Conservation (phyloP, 2,797 vertebrate species). For the Falco berigora region DNA sequence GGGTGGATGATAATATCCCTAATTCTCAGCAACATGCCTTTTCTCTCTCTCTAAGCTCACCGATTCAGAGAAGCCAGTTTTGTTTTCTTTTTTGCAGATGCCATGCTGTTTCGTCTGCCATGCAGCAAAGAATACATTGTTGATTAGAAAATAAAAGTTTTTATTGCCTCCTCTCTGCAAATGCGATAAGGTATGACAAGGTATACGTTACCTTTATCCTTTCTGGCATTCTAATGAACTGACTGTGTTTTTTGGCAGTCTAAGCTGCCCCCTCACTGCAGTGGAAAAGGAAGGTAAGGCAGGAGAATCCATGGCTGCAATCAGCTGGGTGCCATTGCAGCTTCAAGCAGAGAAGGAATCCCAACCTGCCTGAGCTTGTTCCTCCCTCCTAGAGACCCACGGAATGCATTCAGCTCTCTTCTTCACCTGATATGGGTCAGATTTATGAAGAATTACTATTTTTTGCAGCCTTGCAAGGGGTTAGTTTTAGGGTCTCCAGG, state of each 20-base stretch:
- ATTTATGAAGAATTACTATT: background rate
- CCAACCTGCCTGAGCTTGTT: background rate
- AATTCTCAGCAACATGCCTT: background rate
- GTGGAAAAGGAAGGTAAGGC: background rate
- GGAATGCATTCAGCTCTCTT: background rate
- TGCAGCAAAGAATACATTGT: background rate
- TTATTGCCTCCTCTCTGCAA: background rate
- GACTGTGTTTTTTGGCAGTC: background rate
- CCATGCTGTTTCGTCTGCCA: background rate
- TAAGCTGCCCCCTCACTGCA: background rate
- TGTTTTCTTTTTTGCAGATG: background rate
- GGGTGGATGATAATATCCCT: background rate
- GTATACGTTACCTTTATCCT: background rate
- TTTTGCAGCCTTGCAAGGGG: background rate
- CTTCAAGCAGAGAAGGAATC: background rate
- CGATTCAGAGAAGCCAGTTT: background rate
- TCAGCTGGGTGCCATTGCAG: background rate
- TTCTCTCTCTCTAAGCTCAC: background rate
- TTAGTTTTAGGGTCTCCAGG: background rate
- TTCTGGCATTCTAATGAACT: background rate
- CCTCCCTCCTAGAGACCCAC: background rate
- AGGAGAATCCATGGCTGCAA: background rate
- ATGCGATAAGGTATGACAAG: background rate
- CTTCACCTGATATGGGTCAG: background rate
- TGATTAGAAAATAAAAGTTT: background rate